phyloP scores from a whole-genome alignment of 2,888 invertebrate genomes.

The Andrena bucephala region DNA sequence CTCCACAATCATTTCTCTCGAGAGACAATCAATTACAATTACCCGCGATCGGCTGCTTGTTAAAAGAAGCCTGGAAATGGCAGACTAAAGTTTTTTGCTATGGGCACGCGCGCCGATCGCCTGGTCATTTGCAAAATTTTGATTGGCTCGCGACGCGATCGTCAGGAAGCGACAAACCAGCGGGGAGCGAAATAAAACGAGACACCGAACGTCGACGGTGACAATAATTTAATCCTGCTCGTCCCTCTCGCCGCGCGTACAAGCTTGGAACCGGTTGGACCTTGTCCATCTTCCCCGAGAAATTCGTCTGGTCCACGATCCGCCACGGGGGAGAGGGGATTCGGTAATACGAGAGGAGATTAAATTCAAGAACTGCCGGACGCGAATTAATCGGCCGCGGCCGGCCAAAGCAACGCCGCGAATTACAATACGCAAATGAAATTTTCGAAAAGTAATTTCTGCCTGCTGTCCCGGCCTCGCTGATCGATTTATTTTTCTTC shows the following conservation, averaged over 20 bases:
- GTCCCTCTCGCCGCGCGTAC: slow-evolving; percentile 16
- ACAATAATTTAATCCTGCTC: slow-evolving; percentile 44
- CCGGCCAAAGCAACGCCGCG: slow-evolving; percentile 19
- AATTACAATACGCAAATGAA: slow-evolving; percentile 49
- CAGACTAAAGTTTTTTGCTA: not conserved
- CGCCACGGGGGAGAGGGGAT: not conserved
- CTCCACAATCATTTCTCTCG: too few relatives aligned
- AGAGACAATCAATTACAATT: too few relatives aligned
- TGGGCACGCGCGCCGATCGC: not conserved
- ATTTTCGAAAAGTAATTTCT: slow-evolving; percentile 44
- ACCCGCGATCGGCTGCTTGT: too few relatives aligned
- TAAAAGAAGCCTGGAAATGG: too few relatives aligned
- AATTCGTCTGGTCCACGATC: slow-evolving; percentile 32
- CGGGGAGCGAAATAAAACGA: slow-evolving; percentile 4
- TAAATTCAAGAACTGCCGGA: slow-evolving; percentile 45
- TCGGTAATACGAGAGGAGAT: slow-evolving; percentile 55
- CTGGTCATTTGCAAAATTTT: slow-evolving; percentile 9
- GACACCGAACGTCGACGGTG: slow-evolving; percentile 21
- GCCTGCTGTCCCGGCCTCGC: not conserved
- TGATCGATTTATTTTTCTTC: slow-evolving; percentile 15
- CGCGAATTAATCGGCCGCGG: slow-evolving; percentile 50
- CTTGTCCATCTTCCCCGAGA: slow-evolving; percentile 51
- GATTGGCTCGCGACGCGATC: slow-evolving; percentile 4
- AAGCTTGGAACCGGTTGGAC: slow-evolving; percentile 38
- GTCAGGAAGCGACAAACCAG: slow-evolving; percentile 12